Base-by-base conservation (phyloP, 2,888 invertebrate genomes). In the Agrotis puta region DNA sequence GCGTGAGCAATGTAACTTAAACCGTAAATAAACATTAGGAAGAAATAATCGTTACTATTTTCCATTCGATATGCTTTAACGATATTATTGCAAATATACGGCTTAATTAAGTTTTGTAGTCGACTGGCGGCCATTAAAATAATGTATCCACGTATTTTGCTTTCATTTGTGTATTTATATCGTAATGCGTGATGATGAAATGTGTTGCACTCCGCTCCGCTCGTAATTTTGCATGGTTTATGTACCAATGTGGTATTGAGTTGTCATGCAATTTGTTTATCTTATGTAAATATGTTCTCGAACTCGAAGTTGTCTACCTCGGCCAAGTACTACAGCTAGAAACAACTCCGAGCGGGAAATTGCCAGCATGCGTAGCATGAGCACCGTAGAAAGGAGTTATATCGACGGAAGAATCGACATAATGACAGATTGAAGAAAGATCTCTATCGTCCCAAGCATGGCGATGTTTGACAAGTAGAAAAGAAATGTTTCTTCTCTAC, bases 161-260 rank as follows among this genome's bases (percentile, higher is more conserved):
- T 77, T 78, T 63, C 82, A 81, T 81, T 24, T 78, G 27, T 71
- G 50, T 70, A 81, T 78, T 77, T 65, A 81, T 81, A 64, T 57
- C 61, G 70, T 62, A 74, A 70, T 70, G 27, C 45, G 56, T 70
- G 64, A 65, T 81, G 77, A 65, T 81, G 78, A 77, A 78, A 78
- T 70, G 50, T 78, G 20, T 81, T 81, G 64, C 71, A 77, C 14
- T 62, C n/a, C n/a, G 53, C 24, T 43, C 13, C 24, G 61, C n/a
- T 61, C 61, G 51, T 70, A 62, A 77, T 81, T 80, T 68, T 64
- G 62, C 56, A 58, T 77, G 78, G 53, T 65, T 64, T 65, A 77
- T 81, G 72, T 70, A 54, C 64, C 24, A 77, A 81, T 70, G 24
- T 16, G 33, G 45, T 76, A 76, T 76, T 67, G 62, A 67, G 53